phyloP scores from a whole-genome alignment of 2,888 invertebrate species.

The Bugulina stolonifera region DNA sequence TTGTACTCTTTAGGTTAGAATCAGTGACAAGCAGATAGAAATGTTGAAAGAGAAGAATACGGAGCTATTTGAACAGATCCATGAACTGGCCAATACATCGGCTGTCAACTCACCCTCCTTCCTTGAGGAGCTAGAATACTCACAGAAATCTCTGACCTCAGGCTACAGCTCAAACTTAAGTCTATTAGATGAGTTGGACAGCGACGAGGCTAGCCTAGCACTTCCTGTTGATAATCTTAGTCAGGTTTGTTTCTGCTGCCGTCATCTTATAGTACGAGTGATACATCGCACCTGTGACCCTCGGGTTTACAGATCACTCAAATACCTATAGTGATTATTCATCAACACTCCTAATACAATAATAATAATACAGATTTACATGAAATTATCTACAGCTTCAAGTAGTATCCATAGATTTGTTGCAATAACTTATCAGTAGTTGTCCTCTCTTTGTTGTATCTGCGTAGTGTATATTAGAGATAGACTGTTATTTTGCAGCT shows the following conservation, averaged over 20 bases:
- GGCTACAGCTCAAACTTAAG: slow-evolving; percentile 24
- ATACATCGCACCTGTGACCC: no score
- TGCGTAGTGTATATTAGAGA: no score
- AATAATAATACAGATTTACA: no score
- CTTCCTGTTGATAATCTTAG: slow-evolving; percentile 21
- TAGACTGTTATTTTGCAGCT: slow-evolving; percentile 50
- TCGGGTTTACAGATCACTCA: no score
- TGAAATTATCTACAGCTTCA: no score
- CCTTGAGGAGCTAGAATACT: slow-evolving; percentile 16
- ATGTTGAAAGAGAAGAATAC: slow-evolving; percentile 21
- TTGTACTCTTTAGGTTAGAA: background rate
- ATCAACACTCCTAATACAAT: no score
- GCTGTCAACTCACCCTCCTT: slow-evolving; percentile 1
- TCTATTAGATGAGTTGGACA: slow-evolving; percentile 22
- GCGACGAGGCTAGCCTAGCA: background rate
- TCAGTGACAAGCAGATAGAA: slow-evolving; percentile 10
- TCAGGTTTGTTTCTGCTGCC: background rate
- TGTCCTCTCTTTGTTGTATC: no score
- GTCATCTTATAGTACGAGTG: no score
- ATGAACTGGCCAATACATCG: background rate
- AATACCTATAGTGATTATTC: no score
- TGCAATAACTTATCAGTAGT: no score
- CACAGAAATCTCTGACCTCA: slow-evolving; percentile 24
- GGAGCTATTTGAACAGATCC: slow-evolving; percentile 23
- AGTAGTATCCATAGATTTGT: no score